Percentiles rank a stretch among this genome's conserved stretches.
Evolutionary conservation across 2,888 invertebrate species (phyloP).

Genomic region (Heliconius erato): DNA sequence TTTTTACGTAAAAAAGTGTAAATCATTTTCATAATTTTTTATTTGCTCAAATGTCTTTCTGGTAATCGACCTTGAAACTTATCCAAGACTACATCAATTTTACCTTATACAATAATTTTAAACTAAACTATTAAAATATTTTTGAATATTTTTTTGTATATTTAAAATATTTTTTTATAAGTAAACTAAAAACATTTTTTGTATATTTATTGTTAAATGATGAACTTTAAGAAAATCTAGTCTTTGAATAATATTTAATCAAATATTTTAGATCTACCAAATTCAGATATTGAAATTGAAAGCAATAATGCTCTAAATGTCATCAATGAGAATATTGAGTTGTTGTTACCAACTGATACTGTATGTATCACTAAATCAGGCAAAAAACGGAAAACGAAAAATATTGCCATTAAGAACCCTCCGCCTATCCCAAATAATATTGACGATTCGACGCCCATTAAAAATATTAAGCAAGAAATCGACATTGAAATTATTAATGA

Average conservation of each 20-base stretch:
- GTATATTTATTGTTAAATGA: too few species aligned
- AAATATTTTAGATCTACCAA: background rate
- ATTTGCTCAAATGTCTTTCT: too few species aligned
- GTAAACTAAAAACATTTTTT: too few species aligned
- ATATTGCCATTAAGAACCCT: background rate
- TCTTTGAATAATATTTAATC: background rate
- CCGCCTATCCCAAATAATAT: background rate
- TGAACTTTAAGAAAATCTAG: background rate
- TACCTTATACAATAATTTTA: too few species aligned
- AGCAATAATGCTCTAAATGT: background rate
- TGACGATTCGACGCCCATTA: background rate
- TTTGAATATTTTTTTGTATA: too few species aligned
- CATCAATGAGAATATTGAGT: background rate
- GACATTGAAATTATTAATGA: background rate
- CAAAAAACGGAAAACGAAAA: background rate
- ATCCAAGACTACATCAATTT: background rate
- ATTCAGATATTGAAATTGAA: background rate
- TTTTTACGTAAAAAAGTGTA: too few species aligned
- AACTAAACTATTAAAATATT: too few species aligned
- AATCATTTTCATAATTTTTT: too few species aligned
- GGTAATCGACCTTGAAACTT: too few species aligned
- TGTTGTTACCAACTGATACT: too few species aligned
- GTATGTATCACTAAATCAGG: background rate
- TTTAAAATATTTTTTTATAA: too few species aligned
- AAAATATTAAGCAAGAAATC: constrained; percentile 10